phyloP scores from a whole-genome alignment of 1,140 invertebrate genomes.

The Microplitis mediator region DNA sequence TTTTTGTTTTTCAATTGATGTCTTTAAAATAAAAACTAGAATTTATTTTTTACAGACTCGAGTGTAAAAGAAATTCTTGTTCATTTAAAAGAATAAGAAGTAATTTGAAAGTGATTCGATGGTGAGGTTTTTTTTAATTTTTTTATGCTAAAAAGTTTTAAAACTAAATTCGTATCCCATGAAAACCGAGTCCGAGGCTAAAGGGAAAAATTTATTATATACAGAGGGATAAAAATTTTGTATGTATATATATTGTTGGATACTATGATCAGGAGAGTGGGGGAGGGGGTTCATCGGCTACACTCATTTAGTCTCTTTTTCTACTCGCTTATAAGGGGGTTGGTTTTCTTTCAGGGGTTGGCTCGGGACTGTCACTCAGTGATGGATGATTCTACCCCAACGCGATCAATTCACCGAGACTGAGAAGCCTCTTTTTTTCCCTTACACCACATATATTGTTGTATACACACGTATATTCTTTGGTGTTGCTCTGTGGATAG shows the following conservation, averaged over 20 bases:
- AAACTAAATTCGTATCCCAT: slow-evolving; percentile 25
- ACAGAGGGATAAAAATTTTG: background rate
- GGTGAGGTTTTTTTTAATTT: background rate
- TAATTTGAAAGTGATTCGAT: slow-evolving; percentile 25
- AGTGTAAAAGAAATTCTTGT: too few relatives aligned
- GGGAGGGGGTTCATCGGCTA: slow-evolving; percentile 51
- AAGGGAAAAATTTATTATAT: slow-evolving; percentile 1
- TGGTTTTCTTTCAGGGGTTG: slow-evolving; percentile 46
- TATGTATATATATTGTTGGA: too few relatives aligned
- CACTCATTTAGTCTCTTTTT: slow-evolving; percentile 45
- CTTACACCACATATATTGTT: background rate
- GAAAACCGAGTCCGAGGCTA: background rate
- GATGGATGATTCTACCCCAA: slow-evolving; percentile 60
- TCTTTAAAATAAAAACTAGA: too few relatives aligned
- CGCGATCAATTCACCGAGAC: slow-evolving; percentile 57
- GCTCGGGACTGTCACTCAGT: slow-evolving; percentile 58
- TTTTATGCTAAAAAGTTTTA: background rate
- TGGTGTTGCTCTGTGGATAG: background rate
- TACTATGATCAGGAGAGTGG: background rate
- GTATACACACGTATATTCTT: background rate
- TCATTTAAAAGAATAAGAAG: background rate
- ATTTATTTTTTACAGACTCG: too few relatives aligned
- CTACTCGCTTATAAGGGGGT: slow-evolving; percentile 36
- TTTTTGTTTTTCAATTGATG: too few relatives aligned
- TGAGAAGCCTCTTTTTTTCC: slow-evolving; percentile 6